phyloP scores from a whole-genome alignment of 2,888 invertebrate genomes.

The Galerucella calmariensis region DNA sequence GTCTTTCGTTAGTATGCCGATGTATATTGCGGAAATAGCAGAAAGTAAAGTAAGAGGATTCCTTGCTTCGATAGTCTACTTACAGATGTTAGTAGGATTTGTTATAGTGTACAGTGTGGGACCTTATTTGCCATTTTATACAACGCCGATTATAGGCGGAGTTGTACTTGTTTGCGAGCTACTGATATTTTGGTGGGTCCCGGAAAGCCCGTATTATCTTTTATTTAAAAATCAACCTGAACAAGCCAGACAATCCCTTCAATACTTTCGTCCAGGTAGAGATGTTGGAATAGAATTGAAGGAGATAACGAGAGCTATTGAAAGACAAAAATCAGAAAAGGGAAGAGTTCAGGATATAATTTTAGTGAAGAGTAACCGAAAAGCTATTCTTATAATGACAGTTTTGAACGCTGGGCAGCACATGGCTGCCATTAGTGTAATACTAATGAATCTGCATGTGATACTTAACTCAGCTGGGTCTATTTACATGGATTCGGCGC shows the following conservation, averaged over 20 bases:
- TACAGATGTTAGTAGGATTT: conserved; percentile 60
- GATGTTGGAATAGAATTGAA: conserved; percentile 58
- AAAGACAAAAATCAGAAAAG: conserved; percentile 58
- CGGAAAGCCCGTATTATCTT: conserved; percentile 62
- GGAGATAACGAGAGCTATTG: conserved; percentile 58
- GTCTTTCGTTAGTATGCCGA: conserved; percentile 61
- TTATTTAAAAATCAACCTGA: conserved; percentile 55
- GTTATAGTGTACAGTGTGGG: conserved; percentile 58
- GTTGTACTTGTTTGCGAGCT: conserved; percentile 55
- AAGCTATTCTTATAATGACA: conserved; percentile 60
- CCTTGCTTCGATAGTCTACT: conserved; percentile 58
- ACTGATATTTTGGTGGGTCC: conserved; percentile 60
- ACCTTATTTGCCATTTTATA: conserved; percentile 58
- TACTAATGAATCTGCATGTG: conserved; percentile 63
- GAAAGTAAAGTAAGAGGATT: conserved; percentile 60
- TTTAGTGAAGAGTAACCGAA: conserved; percentile 58
- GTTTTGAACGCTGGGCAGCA: conserved; percentile 61
- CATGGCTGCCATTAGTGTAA: conserved; percentile 61
- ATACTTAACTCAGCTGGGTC: conserved; percentile 60
- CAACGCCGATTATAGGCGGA: conserved; percentile 57
- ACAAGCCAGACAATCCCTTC: conserved; percentile 56
- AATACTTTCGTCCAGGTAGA: conserved; percentile 52
- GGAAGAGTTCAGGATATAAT: conserved; percentile 60
- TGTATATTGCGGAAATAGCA: conserved; percentile 63
- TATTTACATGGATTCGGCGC: conserved; percentile 54